phyloP scores from a whole-genome alignment of 2,113 vertebrate genomes.

The Cinclus cinclus region DNA sequence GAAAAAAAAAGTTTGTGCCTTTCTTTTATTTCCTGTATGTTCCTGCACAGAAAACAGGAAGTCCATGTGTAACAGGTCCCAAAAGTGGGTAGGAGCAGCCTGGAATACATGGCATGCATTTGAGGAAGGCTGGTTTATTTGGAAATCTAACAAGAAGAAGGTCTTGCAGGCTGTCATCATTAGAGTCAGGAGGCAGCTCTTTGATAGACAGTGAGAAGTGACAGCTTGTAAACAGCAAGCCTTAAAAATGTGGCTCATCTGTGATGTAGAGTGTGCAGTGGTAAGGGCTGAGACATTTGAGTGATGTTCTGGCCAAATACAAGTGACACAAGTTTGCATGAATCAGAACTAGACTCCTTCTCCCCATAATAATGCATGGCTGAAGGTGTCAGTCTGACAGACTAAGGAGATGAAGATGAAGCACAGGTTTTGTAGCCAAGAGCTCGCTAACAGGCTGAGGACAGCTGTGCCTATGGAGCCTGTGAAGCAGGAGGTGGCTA shows the following conservation, averaged over 20 bases:
- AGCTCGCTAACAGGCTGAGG: neutral
- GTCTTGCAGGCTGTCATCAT: constrained; percentile 42
- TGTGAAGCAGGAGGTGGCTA: neutral
- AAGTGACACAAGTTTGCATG: constrained; percentile 4
- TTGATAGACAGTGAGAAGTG: constrained; percentile 42
- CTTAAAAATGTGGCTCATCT: constrained; percentile 24
- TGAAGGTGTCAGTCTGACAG: neutral
- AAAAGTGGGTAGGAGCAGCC: neutral
- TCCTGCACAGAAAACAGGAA: neutral
- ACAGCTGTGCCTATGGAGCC: neutral
- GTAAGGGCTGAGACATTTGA: neutral
- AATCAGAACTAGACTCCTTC: neutral
- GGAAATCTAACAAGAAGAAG: neutral
- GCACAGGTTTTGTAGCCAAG: neutral
- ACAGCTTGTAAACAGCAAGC: constrained; percentile 43
- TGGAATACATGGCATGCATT: neutral
- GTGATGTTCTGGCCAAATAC: constrained; percentile 18
- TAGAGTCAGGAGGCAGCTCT: constrained; percentile 29
- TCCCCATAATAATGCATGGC: neutral
- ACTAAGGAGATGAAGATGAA: neutral
- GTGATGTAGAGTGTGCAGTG: neutral
- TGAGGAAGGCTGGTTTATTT: neutral
- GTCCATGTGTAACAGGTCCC: neutral
- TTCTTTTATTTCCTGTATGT: neutral
- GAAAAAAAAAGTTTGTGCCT: neutral